Evolutionary conservation across 2,888 invertebrate species (phyloP).

Genomic region (Creontiades dilutus): DNA sequence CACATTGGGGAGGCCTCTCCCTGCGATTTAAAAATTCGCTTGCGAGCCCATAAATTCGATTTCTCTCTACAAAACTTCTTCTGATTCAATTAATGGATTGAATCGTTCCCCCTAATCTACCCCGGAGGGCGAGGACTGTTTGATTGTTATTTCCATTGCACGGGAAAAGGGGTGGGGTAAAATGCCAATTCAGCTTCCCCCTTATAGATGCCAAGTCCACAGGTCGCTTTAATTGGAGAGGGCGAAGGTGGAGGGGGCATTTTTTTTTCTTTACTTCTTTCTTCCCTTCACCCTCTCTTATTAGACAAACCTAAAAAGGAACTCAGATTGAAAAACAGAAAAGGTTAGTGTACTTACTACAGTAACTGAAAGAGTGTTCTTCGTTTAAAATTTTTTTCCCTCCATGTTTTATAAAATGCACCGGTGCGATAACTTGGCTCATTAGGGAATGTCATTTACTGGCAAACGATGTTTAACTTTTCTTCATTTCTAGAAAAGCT

Average conservation of each 20-base stretch:
- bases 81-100: conserved; percentile 27
- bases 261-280: conserved; percentile 12
- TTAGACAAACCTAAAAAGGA: conserved; percentile 49
- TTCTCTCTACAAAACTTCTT: conserved; percentile 53
- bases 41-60: conserved; percentile 53
- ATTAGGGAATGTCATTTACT: conserved; percentile 14
- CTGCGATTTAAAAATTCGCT: conserved; percentile 33
- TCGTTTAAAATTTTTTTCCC: background rate
- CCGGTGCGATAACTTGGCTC: conserved; percentile 8
- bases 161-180: conserved; percentile 43
- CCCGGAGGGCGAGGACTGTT: conserved; percentile 59
- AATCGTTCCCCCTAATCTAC: conserved; percentile 49
- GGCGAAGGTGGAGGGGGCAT: conserved; percentile 10
- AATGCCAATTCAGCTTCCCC: conserved; percentile 67
- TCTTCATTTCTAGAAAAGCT: background rate
- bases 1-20: background rate
- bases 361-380: conserved; percentile 13
- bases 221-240: conserved; percentile 59
- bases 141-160: conserved; percentile 66
- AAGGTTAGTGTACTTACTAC: conserved; percentile 20
- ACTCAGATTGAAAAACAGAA: conserved; percentile 22
- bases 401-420: conserved; percentile 23
- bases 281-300: conserved; percentile 19
- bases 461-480: background rate
- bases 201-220: conserved; percentile 66